Evolutionary conservation across 2,797 vertebrate species (phyloP).

Genomic region (Australoheros facetus): DNA sequence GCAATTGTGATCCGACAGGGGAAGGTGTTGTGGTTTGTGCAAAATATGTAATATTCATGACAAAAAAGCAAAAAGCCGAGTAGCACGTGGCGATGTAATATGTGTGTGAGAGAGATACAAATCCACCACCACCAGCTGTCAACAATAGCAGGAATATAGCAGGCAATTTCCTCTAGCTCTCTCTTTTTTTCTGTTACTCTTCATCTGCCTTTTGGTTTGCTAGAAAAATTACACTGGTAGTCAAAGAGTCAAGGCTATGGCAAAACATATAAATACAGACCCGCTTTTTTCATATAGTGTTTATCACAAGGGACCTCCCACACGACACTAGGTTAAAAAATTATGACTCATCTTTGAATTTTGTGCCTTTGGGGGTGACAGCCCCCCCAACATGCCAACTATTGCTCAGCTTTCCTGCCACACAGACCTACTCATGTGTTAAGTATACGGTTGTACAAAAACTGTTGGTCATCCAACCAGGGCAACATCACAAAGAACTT

Average conservation of each 20-base stretch:
- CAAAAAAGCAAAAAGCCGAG: constrained; percentile 20
- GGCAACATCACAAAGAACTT: constrained; percentile 26
- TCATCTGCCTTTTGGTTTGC: constrained; percentile 12
- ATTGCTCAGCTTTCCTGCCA: constrained; percentile 35
- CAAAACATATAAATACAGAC: constrained; percentile 25
- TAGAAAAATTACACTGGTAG: constrained; percentile 17
- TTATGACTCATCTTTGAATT: constrained; percentile 44
- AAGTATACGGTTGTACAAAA: constrained; percentile 18
- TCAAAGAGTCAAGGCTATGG: constrained; percentile 17
- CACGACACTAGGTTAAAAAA: not conserved
- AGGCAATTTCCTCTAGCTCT: constrained; percentile 8
- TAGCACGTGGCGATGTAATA: constrained; percentile 11
- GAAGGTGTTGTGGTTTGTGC: not conserved
- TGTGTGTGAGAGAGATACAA: constrained; percentile 2
- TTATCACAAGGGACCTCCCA: constrained; percentile 7
- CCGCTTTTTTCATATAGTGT: not conserved
- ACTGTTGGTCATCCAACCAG: constrained; percentile 38
- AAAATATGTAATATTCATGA: constrained; percentile 27
- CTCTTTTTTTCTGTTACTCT: not conserved
- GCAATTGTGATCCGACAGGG: not conserved
- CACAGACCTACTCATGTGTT: constrained; percentile 17
- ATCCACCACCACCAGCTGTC: constrained; percentile 14
- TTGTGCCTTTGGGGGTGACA: constrained; percentile 8
- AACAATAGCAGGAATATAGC: constrained; percentile 54
- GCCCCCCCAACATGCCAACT: constrained; percentile 16